Conservation (phyloP, 2,797 vertebrate species). For the Eremophila alpestris region DNA sequence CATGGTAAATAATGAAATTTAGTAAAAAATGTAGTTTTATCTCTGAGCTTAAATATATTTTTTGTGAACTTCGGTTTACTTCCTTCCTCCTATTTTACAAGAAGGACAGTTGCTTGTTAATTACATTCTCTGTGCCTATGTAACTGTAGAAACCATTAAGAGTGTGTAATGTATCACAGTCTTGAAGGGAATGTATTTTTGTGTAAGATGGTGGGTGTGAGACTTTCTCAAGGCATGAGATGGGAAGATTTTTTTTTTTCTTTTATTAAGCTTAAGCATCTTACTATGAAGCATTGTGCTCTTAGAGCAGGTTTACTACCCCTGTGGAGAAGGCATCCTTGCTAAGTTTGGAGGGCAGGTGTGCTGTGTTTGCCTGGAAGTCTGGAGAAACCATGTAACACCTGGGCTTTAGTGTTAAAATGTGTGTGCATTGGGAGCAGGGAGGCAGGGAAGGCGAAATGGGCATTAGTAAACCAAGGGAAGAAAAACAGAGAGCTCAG, state of each 20-base stretch:
- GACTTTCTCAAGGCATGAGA: not conserved
- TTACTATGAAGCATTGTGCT: not conserved
- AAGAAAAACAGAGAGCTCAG: slow-evolving; percentile 46
- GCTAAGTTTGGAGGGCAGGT: not conserved
- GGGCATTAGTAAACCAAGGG: slow-evolving; percentile 29
- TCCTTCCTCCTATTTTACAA: not conserved
- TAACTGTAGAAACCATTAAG: slow-evolving; percentile 45
- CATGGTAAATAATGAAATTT: not conserved
- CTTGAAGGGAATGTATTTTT: not conserved
- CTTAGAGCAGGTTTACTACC: not conserved
- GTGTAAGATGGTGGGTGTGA: not conserved
- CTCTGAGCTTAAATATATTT: not conserved
- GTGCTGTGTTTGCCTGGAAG: not conserved
- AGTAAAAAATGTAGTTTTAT: not conserved
- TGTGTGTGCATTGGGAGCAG: not conserved
- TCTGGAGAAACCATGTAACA: slow-evolving; percentile 21
- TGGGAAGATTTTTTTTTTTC: not conserved
- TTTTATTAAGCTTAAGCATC: not conserved
- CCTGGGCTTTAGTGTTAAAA: not conserved
- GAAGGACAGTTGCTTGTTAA: slow-evolving; percentile 28
- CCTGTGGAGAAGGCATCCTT: not conserved
- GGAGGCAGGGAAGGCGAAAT: not conserved
- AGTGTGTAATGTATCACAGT: not conserved
- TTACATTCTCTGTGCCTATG: not conserved
- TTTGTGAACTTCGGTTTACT: not conserved